These are phyloP conservation scores for Astur gentilis DNA, from an alignment of 2,113 vertebrate genomes.

Conservation along the genomic window DNA sequence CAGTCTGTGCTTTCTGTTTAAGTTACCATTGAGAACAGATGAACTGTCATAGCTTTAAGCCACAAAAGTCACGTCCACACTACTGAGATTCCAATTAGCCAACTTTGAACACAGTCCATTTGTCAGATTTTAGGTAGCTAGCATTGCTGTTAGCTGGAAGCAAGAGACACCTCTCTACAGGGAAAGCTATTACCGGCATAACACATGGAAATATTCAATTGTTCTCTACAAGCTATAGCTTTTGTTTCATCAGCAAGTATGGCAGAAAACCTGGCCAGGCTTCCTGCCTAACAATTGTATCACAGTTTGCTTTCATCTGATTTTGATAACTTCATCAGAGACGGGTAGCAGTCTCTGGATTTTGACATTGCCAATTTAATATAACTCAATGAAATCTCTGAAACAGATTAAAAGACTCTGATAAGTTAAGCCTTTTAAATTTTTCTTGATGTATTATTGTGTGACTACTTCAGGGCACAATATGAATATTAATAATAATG, in stretches of 20 bases:
- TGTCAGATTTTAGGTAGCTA: constrained; percentile 6
- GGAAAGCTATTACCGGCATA: constrained; percentile 15
- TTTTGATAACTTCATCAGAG: not conserved
- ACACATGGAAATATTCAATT: constrained; percentile 31
- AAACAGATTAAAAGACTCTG: not conserved
- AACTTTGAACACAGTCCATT: constrained; percentile 8
- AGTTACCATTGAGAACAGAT: not conserved
- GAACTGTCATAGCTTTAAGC: not conserved
- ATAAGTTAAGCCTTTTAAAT: not conserved
- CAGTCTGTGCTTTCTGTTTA: not conserved
- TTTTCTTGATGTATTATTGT: not conserved
- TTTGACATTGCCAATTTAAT: not conserved
- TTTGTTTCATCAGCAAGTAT: constrained; percentile 26
- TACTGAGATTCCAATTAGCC: constrained; percentile 35
- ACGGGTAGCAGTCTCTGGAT: not conserved
- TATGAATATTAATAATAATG: not conserved
- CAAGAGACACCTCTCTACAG: not conserved
- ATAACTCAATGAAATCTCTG: not conserved
- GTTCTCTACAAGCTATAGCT: not conserved
- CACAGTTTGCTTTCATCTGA: not conserved
- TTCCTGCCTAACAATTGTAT: not conserved
- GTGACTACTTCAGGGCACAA: not conserved
- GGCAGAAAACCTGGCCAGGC: constrained; percentile 4
- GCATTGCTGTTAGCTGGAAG: not conserved
- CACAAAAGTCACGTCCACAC: not conserved